Evolutionary conservation across 2,113 vertebrate genomes (phyloP), one percentile per base, ranked within the genome.

Genomic region (Melozone crissalis): DNA sequence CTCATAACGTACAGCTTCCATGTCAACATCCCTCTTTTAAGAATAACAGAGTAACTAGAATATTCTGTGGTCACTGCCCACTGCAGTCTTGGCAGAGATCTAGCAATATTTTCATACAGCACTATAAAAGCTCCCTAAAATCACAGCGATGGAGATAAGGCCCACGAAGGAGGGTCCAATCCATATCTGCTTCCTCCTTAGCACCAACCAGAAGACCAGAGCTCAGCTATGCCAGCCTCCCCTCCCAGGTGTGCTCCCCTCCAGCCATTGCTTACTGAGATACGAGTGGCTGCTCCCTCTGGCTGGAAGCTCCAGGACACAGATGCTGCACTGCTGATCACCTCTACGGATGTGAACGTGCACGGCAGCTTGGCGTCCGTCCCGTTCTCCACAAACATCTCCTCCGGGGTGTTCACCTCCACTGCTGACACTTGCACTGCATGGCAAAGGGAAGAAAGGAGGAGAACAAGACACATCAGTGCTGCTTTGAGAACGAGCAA

Each of bases 301-400:
- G 98, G 98, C 66, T 98, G 98, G 75, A 99, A 99, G 52, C 89
- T 98, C 99, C 99, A 99, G 43, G 98, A 97, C 37, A 99, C 98
- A 0, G 98, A 93, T 5, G 98, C 98, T 46, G n/a, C 16, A 4
- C 95, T 98, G 92, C 98, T 98, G 55, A 99, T 97, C 44, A 98
- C 97, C 17, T 99, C 96, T 2, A 78, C 93, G 5, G 99, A 99
- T 31, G 98, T 98, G 81, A 99, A 99, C 1, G 97, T 98, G 96
- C 99, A 99, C 0, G 97, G 95, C 9, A 99, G 98, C 82, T 97
- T 97, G 8, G 98, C 99, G 1, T 98, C 97, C 5, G 99, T 99
- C 62, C 99, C 99, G 49, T 99, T 99, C 93, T 98, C 98, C 69
- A 99, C 97, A 20, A 98, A 97, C 87, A 99, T 93, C 49, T 99